These are phyloP conservation scores for Sebastes minor DNA, from an alignment of 2,797 vertebrate species.

Conservation along the genomic window DNA sequence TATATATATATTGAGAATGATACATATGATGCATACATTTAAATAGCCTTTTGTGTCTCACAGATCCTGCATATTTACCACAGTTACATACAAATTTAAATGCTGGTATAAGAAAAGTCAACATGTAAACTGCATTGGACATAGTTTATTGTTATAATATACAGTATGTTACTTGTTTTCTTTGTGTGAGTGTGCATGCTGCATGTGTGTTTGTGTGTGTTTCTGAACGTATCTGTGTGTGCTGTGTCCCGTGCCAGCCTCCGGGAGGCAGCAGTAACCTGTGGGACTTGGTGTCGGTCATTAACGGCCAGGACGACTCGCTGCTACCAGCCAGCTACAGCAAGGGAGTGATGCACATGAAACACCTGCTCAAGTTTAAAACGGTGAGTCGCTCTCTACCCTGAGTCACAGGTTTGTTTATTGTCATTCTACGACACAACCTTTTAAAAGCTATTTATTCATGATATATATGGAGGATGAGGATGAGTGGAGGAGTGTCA, in stretches of 20 bases:
- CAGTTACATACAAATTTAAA: neutral
- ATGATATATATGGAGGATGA: no score
- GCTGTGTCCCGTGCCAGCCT: slow-evolving; percentile 75
- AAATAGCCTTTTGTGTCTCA: no score
- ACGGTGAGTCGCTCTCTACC: slow-evolving; percentile 80
- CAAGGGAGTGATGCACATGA: slow-evolving; percentile 96
- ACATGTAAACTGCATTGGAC: neutral
- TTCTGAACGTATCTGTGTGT: neutral
- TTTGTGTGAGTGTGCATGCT: neutral
- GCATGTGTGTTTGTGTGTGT: neutral
- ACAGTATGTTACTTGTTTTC: neutral
- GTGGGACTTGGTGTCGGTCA: slow-evolving; percentile 94
- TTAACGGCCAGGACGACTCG: slow-evolving; percentile 94
- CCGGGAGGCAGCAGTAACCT: slow-evolving; percentile 95
- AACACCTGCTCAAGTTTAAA: slow-evolving; percentile 93
- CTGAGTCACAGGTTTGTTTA: neutral
- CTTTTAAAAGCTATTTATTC: no score
- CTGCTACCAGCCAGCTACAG: slow-evolving; percentile 92
- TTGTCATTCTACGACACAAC: neutral
- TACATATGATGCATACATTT: no score
- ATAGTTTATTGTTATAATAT: neutral
- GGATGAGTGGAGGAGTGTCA: no score
- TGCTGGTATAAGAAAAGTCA: neutral
- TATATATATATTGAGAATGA: no score
- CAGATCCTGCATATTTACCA: no score